Evolutionary conservation across 1,140 invertebrate genomes (phyloP), one percentile per base, ranked within the genome.

Genomic region (Ctenoplectra terminalis): DNA sequence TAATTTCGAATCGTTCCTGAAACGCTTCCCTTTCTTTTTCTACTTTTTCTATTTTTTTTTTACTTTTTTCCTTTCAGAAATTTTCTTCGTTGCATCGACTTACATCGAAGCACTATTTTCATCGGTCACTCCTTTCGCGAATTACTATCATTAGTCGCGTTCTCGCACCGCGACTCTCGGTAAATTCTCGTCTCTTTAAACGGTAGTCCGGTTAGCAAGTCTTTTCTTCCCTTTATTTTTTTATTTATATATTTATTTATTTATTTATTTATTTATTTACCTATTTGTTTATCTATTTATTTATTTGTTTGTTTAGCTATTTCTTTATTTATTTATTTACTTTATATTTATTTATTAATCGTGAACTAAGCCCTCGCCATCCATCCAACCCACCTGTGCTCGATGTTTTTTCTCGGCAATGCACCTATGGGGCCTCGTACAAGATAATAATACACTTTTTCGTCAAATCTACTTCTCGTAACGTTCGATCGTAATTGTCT

Each of bases 281-380:
- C n/a, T n/a, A 8, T 61, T 20, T 54, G 26, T 54, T 20, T 50
- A 15, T 71, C 23, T 17, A 29, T 34, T 40, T 13, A 26, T 48
- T 60, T 75, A 8, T 17, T 5, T 74, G 20, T 40, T 48, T 69
- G 17, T 52, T 56, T 8, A 7, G 23, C 13, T 3, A 15, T 60
- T 13, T n/a, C 23, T 37, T 17, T 23, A 7, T 5, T 6, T 29
- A 48, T 26, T 31, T 63, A 31, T 74, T 82, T 37, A 37, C 23
- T 52, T 63, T 54, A 17, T n/a, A 8, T 61, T 20, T 54, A 26
- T 54, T 20, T 50, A 15, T 26, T n/a, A 74, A 78, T 91, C 87
- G 86, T 87, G 85, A 91, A 90, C 87, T 85, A 87, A 90, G 90
- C 91, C 90, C 91, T 91, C 90, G 90, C 90, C 87, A 90, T 86